Conservation (phyloP, 2,888 invertebrate genomes). For the Oithona nana region DNA sequence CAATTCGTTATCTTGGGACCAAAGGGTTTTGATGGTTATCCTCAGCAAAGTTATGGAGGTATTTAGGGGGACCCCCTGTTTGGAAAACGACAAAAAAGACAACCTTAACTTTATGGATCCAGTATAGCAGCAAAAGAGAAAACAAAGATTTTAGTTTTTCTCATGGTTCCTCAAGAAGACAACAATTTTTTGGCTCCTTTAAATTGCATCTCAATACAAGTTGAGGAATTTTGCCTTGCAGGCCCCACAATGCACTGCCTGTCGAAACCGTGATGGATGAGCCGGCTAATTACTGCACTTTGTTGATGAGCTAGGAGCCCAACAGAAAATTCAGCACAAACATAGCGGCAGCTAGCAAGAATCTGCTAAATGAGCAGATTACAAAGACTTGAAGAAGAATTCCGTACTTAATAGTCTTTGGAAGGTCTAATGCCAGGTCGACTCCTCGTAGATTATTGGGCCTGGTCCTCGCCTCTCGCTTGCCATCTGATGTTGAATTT, state of each 20-base stretch:
- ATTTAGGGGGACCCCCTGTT: background rate
- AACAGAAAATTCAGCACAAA: background rate
- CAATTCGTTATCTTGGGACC: background rate
- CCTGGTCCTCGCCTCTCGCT: no score
- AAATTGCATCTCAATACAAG: background rate
- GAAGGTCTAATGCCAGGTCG: no score
- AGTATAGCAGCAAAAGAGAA: no score
- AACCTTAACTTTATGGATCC: background rate
- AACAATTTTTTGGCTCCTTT: background rate
- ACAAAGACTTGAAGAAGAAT: no score
- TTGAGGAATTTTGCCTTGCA: background rate
- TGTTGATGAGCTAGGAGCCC: background rate
- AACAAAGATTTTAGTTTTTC: no score
- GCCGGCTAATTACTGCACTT: background rate
- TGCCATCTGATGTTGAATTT: no score
- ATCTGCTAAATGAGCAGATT: no score
- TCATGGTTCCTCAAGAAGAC: background rate
- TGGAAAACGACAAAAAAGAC: background rate
- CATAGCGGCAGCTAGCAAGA: background rate
- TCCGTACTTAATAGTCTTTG: no score
- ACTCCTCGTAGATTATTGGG: no score
- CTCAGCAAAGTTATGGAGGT: background rate
- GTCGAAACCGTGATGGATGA: background rate
- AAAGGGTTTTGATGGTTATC: background rate
- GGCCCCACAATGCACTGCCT: background rate